phyloP scores from a whole-genome alignment of 2,113 vertebrate species.

The Scatophagus argus region DNA sequence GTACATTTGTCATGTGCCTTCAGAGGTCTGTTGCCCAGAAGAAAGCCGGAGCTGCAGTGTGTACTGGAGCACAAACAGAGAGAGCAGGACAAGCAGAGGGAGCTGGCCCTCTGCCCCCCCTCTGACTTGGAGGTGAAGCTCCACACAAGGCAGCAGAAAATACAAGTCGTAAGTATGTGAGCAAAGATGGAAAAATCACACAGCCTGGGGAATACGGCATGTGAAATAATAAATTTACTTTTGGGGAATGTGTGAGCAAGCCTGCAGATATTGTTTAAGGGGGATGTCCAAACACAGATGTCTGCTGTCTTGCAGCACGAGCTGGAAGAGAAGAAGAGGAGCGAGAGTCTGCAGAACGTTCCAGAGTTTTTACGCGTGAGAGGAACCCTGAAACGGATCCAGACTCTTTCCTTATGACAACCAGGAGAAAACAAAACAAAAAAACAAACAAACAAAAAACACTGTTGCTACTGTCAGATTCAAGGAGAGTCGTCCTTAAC shows the following conservation, averaged over 20 bases:
- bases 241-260: background rate
- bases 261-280: background rate
- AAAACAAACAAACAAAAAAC: background rate
- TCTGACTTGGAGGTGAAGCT: slow-evolving; percentile 79
- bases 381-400: slow-evolving; percentile 68
- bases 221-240: background rate
- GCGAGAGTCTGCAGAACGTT: slow-evolving; percentile 19
- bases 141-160: slow-evolving; percentile 61
- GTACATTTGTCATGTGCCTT: background rate
- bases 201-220: background rate
- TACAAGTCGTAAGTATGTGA: slow-evolving; percentile 38
- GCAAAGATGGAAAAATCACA: background rate
- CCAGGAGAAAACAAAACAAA: background rate
- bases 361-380: slow-evolving; percentile 77
- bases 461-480: background rate
- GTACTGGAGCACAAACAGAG: slow-evolving; percentile 70
- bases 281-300: background rate
- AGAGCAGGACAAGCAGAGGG: slow-evolving; percentile 63
- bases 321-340: slow-evolving; percentile 53
- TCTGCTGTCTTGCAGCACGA: slow-evolving; percentile 66
- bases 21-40: slow-evolving; percentile 72
- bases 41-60: slow-evolving; percentile 68
- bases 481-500: background rate
- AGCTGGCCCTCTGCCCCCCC: slow-evolving; percentile 52
- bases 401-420: slow-evolving; percentile 8